These are phyloP conservation scores for Microtus oregoni DNA, from an alignment of 2,113 vertebrate species.

Conservation along the genomic window DNA sequence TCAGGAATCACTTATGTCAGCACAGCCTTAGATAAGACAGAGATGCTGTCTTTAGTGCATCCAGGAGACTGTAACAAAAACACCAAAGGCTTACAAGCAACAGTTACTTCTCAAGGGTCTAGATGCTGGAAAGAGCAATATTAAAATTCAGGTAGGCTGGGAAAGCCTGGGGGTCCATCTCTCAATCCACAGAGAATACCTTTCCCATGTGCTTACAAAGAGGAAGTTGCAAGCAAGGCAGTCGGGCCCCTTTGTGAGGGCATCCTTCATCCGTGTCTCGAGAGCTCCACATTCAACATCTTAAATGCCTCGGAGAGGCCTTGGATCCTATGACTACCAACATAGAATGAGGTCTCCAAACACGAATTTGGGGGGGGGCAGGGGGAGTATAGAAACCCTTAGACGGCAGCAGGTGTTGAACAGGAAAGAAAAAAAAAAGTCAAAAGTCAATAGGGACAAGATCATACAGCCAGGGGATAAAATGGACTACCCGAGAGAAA, in stretches of 20 bases:
- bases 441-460: not conserved
- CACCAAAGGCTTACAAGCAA: not conserved
- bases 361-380: not conserved
- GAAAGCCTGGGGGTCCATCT: not conserved
- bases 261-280: not conserved
- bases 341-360: not conserved
- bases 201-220: not conserved
- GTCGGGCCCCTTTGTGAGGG: not conserved
- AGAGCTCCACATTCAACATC: not conserved
- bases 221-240: not conserved
- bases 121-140: not conserved
- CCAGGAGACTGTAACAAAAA: not conserved
- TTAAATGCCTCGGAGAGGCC: not conserved
- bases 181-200: too few relatives aligned
- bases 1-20: not conserved
- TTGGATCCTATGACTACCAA: not conserved
- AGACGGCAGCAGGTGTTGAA: not conserved
- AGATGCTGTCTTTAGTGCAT: not conserved
- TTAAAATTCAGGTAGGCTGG: not conserved
- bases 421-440: not conserved
- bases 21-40: not conserved
- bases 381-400: not conserved
- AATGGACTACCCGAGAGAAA: not conserved
- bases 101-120: not conserved
- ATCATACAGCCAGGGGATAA: not conserved